A percentile compares a stretch with the other conserved stretches of the same genome.
Conservation (phyloP, 2,797 vertebrate species). For the Hypotaenidia okinawae region DNA sequence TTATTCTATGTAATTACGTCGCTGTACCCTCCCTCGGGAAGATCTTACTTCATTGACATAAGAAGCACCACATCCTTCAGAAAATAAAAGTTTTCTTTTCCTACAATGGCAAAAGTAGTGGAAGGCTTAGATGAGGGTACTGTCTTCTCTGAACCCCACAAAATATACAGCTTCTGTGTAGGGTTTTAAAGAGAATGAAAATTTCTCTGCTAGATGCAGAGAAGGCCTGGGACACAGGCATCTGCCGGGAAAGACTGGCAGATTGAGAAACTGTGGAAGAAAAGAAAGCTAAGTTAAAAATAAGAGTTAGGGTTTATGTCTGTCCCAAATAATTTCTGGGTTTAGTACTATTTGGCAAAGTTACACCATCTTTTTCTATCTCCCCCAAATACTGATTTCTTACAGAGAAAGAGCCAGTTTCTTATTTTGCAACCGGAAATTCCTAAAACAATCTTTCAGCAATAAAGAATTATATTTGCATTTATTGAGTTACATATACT, state of each 20-base stretch:
- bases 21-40: not conserved
- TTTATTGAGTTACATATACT: not conserved
- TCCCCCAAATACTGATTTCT: not conserved
- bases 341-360: not conserved
- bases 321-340: not conserved
- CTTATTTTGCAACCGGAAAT: not conserved
- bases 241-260: not conserved
- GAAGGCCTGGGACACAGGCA: not conserved
- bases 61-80: not conserved
- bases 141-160: not conserved
- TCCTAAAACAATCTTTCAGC: not conserved
- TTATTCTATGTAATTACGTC: not conserved
- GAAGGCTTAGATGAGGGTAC: not conserved
- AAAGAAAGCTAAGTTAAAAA: not conserved
- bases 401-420: not conserved
- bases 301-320: not conserved
- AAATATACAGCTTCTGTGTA: not conserved
- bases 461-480: not conserved
- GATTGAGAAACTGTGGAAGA: not conserved
- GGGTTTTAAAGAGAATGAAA: not conserved
- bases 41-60: not conserved
- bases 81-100: not conserved
- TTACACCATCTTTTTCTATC: not conserved
- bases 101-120: not conserved
- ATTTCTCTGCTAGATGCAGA: not conserved